Percentiles rank a stretch among this genome's conserved stretches.
phyloP scores from a whole-genome alignment of 2,797 vertebrate genomes.

The Sebastes miniatus region DNA sequence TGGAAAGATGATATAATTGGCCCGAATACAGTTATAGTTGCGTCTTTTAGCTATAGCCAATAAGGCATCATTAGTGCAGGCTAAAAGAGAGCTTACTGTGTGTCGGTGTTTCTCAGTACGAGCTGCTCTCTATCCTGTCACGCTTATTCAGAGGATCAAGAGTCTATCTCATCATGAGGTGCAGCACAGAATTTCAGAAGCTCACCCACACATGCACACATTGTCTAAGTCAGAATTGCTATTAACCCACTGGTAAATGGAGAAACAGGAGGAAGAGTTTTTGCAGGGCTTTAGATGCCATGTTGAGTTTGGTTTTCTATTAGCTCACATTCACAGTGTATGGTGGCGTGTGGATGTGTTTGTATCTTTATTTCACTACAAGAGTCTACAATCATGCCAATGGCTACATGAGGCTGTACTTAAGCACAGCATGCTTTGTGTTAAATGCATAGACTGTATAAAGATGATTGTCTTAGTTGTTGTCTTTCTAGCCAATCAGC shows the following conservation, averaged over 20 bases:
- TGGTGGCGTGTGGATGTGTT: neutral
- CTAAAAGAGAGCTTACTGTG: slow-evolving; percentile 1
- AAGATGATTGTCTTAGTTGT: neutral
- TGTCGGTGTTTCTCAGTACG: neutral
- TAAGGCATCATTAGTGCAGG: slow-evolving; percentile 36
- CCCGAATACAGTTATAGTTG: slow-evolving; percentile 5
- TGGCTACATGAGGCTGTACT: neutral
- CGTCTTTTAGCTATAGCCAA: slow-evolving; percentile 18
- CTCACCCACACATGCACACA: neutral
- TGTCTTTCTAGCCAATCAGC: no score
- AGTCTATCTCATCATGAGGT: neutral
- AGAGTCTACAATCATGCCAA: neutral
- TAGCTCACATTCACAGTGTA: neutral
- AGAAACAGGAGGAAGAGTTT: neutral
- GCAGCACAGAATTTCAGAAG: neutral
- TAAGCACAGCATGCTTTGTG: neutral
- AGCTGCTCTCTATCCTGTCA: neutral
- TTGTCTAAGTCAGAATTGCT: neutral
- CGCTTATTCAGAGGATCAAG: neutral
- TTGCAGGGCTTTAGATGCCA: neutral
- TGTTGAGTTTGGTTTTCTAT: neutral
- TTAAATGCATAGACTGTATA: neutral
- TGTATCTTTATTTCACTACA: neutral
- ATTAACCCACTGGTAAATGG: neutral
- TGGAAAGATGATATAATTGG: slow-evolving; percentile 50